These are phyloP conservation scores for Artibeus lituratus DNA, from an alignment of 2,797 vertebrate genomes.

Conservation along the genomic window DNA sequence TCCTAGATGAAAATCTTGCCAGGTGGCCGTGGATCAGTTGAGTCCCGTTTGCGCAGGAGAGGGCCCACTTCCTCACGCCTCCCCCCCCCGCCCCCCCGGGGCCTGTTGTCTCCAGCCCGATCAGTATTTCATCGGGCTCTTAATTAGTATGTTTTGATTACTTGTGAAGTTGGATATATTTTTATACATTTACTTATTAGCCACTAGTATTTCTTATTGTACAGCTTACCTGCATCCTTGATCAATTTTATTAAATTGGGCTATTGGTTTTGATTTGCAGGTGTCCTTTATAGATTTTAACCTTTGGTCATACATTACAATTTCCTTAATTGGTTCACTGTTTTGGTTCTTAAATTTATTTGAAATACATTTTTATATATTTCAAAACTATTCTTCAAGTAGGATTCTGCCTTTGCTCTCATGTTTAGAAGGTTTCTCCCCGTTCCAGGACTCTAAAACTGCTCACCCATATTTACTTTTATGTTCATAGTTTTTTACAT, in stretches of 20 bases:
- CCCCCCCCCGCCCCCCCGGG: too few species aligned
- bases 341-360: not conserved
- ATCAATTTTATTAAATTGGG: not conserved
- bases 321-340: not conserved
- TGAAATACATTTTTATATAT: not conserved
- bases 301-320: not conserved
- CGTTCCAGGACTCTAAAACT: slow-evolving; percentile 30
- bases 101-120: not conserved
- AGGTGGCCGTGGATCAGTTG: not conserved
- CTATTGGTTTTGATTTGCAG: not conserved
- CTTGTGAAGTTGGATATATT: not conserved
- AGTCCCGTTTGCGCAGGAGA: not conserved
- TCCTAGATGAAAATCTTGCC: not conserved
- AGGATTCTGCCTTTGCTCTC: slow-evolving; percentile 2
- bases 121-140: not conserved
- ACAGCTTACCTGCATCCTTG: slow-evolving; percentile 3
- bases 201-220: not conserved
- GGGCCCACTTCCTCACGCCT: not conserved
- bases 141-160: not conserved
- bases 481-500: not conserved
- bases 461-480: slow-evolving; percentile 17
- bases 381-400: slow-evolving; percentile 27
- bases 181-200: not conserved
- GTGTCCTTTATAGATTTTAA: not conserved
- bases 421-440: not conserved